A percentile compares a stretch with the other conserved stretches of the same genome.
These are phyloP conservation scores for Zaprionus lachaisei DNA, from an alignment of 1,140 invertebrate species.

Conservation along the genomic window DNA sequence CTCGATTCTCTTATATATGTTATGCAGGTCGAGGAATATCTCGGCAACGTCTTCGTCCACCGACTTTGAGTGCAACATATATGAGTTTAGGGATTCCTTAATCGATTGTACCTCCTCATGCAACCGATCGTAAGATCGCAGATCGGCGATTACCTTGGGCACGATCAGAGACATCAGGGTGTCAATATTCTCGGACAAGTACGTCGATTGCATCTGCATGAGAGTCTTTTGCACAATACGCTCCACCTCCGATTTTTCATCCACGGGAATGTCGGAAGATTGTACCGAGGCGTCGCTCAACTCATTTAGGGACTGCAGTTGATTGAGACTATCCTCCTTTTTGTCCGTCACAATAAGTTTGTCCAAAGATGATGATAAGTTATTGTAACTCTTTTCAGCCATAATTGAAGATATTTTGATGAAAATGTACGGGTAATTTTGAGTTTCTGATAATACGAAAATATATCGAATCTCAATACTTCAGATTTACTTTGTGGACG, in stretches of 20 bases:
- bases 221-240: constrained; percentile 27
- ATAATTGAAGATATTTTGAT: neutral
- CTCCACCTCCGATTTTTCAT: neutral
- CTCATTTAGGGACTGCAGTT: constrained; percentile 7
- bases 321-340: neutral
- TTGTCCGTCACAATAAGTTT: neutral
- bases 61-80: constrained; percentile 21
- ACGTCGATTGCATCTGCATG: constrained; percentile 12
- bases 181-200: neutral
- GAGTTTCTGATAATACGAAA: neutral
- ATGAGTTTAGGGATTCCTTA: neutral
- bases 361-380: neutral
- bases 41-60: constrained; percentile 48
- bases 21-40: constrained; percentile 57
- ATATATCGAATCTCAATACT: neutral
- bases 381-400: neutral
- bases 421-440: constrained; percentile 1
- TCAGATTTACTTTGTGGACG: neutral
- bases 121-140: constrained; percentile 16
- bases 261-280: neutral
- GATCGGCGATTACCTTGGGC: constrained; percentile 37
- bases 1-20: constrained; percentile 53
- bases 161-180: constrained; percentile 29
- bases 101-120: constrained; percentile 20
- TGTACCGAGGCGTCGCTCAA: constrained; percentile 10